phyloP scores from a whole-genome alignment of 2,113 vertebrate genomes.

The Aptenodytes forsteri region DNA sequence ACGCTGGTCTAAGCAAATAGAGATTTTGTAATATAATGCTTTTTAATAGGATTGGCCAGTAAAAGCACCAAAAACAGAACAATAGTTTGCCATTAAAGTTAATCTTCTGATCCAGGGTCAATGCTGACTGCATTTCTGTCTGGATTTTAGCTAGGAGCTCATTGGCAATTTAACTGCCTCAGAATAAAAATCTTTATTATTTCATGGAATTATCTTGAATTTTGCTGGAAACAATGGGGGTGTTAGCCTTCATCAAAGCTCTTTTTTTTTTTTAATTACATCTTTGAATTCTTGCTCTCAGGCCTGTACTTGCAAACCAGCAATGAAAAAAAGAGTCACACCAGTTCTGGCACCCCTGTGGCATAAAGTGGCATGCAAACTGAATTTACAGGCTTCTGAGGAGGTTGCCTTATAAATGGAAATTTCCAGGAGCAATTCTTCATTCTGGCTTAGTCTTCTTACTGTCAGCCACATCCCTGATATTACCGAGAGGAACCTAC shows the following conservation, averaged over 20 bases:
- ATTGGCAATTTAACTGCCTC: not conserved
- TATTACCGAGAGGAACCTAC: not conserved
- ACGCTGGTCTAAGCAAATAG: not conserved
- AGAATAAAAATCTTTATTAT: not conserved
- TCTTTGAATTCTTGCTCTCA: not conserved
- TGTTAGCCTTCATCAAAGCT: not conserved
- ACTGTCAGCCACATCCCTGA: not conserved
- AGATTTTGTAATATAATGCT: not conserved
- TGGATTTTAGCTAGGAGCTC: not conserved
- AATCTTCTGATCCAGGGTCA: not conserved
- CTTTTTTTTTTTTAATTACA: not conserved
- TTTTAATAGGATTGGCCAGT: not conserved
- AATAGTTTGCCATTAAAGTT: constrained; percentile 12
- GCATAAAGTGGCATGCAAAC: not conserved
- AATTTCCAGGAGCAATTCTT: not conserved
- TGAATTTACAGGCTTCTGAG: not conserved
- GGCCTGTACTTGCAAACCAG: not conserved
- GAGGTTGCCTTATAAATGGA: not conserved
- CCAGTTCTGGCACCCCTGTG: not conserved
- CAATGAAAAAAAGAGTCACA: not conserved
- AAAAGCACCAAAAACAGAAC: constrained; percentile 14
- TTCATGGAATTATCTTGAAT: constrained; percentile 6
- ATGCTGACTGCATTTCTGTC: not conserved
- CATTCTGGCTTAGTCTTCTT: not conserved
- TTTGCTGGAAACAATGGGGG: not conserved